These are phyloP conservation scores for Falcunculus frontatus DNA, from an alignment of 2,113 vertebrate genomes.

Conservation along the genomic window DNA sequence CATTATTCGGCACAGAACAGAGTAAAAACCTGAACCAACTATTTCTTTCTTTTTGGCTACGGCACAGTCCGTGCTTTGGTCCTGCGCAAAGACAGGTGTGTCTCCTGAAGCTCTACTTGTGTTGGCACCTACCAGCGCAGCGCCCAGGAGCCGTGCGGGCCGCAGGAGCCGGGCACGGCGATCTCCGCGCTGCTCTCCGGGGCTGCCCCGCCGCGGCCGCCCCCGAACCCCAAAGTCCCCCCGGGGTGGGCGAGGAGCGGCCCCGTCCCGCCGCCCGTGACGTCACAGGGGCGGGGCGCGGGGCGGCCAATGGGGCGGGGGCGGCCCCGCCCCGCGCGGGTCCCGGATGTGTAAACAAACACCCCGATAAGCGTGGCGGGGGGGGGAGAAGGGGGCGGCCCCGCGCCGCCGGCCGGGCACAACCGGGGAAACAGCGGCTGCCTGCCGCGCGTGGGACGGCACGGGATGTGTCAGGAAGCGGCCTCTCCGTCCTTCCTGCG, in stretches of 20 bases:
- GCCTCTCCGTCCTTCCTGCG: fast-evolving
- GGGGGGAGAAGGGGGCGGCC: too few species aligned
- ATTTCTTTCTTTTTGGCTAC: fast-evolving
- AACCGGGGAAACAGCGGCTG: not conserved
- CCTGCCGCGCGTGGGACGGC: not conserved
- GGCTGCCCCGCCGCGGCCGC: not conserved
- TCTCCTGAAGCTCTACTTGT: fast-evolving
- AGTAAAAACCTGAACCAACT: fast-evolving
- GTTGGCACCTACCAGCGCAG: not conserved
- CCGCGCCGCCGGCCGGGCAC: not conserved
- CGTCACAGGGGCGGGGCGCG: not conserved
- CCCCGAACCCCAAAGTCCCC: fast-evolving
- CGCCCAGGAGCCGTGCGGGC: not conserved
- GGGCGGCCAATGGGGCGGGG: not conserved
- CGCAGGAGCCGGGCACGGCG: not conserved
- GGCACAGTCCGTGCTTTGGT: not conserved
- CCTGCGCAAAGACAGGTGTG: fast-evolving
- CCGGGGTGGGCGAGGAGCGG: not conserved
- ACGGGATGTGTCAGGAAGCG: fast-evolving
- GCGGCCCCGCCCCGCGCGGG: not conserved
- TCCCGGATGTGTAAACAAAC: slow-evolving; percentile 90
- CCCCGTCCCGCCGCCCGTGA: not conserved
- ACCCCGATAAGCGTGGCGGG: too few species aligned
- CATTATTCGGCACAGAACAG: not conserved
- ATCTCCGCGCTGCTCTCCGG: not conserved